Percentiles rank a stretch among this genome's conserved stretches.
Evolutionary conservation across 2,888 invertebrate species (phyloP).

Genomic region (Schizaphis graminum): DNA sequence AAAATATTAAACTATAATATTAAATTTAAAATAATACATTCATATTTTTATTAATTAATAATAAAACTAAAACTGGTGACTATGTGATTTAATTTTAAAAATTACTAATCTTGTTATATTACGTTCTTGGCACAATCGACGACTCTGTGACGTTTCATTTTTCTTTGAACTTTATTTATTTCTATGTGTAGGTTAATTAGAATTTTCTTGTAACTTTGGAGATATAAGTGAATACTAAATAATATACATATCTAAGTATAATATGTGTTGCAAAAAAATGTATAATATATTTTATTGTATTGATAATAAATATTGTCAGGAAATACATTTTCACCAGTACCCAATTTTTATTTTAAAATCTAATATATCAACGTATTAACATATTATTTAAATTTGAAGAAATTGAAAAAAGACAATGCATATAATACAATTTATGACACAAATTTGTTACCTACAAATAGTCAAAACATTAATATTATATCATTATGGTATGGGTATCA

Average conservation of each 20-base stretch:
- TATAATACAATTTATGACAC: not conserved
- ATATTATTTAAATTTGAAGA: not conserved
- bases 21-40: not conserved
- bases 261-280: not conserved
- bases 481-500: not conserved
- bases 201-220: not conserved
- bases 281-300: not conserved
- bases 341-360: not conserved
- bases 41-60: not conserved
- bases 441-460: not conserved
- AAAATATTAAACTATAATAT: not conserved
- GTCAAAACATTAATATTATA: not conserved
- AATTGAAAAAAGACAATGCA: not conserved
- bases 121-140: slow-evolving; percentile 25
- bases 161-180: slow-evolving; percentile 20
- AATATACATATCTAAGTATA: not conserved
- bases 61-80: slow-evolving; percentile 2
- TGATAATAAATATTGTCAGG: not conserved
- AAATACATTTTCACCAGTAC: not conserved
- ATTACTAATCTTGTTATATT: slow-evolving; percentile 1
- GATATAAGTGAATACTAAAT: not conserved
- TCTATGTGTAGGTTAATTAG: not conserved
- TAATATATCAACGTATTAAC: not conserved
- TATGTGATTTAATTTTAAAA: slow-evolving; percentile 21
- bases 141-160: not conserved